Evolutionary conservation across 2,888 invertebrate species (phyloP).

Genomic region (Norana najaformis): DNA sequence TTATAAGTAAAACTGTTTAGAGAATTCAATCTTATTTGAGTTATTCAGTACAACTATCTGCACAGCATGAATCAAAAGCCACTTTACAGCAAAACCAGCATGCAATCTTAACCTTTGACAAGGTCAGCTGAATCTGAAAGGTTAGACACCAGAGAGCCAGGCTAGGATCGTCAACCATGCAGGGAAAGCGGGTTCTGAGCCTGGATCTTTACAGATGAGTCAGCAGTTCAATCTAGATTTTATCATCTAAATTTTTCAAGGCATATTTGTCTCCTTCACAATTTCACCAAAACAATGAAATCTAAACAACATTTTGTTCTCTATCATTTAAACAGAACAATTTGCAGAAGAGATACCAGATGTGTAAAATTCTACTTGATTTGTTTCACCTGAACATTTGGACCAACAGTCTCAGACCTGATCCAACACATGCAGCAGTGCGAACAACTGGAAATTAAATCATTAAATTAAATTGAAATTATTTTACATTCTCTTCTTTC

Average conservation of each 20-base stretch:
- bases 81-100: not conserved
- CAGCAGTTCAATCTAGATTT: not conserved
- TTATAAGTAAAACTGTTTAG: not conserved
- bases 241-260: not conserved
- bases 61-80: not conserved
- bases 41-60: not conserved
- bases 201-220: not conserved
- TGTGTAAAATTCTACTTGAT: not conserved
- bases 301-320: not conserved
- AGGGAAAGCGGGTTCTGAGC: not conserved
- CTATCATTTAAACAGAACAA: not conserved
- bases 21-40: not conserved
- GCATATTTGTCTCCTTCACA: not conserved
- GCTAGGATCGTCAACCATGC: not conserved
- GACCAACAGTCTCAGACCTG: conserved; percentile 13
- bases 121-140: not conserved
- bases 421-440: not conserved
- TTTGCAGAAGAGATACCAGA: not conserved
- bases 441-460: not conserved
- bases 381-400: conserved; percentile 13
- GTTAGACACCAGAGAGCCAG: not conserved
- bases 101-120: not conserved
- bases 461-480: conserved; percentile 5
- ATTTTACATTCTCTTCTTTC: conserved; percentile 13
- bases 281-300: not conserved